Evolutionary conservation across 1,140 invertebrate species (phyloP).

Genomic region (Hypsibius dujardini): DNA sequence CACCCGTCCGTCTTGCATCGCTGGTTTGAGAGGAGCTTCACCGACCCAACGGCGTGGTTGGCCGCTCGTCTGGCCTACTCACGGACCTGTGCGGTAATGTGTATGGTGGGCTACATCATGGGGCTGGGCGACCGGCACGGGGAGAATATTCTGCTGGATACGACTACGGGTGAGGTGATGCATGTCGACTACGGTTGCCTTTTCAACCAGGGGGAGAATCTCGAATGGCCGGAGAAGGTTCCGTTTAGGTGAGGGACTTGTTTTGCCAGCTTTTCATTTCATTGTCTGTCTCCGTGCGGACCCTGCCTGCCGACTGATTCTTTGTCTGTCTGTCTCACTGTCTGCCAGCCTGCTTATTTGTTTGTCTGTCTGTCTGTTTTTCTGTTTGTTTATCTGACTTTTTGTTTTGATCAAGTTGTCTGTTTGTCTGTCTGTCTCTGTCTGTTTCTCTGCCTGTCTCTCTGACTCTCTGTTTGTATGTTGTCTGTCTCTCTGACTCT

Average conservation of each 20-base stretch:
- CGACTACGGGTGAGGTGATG: constrained; percentile 69
- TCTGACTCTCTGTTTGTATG: no score
- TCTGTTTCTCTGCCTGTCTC: no score
- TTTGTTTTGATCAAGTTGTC: no score
- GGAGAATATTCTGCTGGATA: constrained; percentile 88
- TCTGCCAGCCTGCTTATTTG: no score
- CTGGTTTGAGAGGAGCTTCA: constrained; percentile 42
- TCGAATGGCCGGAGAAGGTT: constrained; percentile 76
- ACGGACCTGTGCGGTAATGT: constrained; percentile 84
- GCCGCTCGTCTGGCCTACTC: constrained; percentile 63
- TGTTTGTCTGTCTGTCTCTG: no score
- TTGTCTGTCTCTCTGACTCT: no score
- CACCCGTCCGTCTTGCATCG: constrained; percentile 29
- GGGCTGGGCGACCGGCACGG: constrained; percentile 92
- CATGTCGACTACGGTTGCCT: constrained; percentile 97
- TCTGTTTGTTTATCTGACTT: no score
- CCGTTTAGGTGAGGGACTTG: constrained; percentile 52
- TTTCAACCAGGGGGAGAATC: constrained; percentile 77
- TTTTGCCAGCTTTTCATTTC: no score
- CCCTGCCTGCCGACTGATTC: no score
- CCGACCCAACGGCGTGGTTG: constrained; percentile 32
- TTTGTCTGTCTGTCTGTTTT: no score
- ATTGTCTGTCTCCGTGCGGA: no score
- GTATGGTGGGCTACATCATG: constrained; percentile 90
- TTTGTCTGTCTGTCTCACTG: no score